These are phyloP conservation scores for Turnix velox DNA, from an alignment of 2,113 vertebrate genomes.

Conservation along the genomic window DNA sequence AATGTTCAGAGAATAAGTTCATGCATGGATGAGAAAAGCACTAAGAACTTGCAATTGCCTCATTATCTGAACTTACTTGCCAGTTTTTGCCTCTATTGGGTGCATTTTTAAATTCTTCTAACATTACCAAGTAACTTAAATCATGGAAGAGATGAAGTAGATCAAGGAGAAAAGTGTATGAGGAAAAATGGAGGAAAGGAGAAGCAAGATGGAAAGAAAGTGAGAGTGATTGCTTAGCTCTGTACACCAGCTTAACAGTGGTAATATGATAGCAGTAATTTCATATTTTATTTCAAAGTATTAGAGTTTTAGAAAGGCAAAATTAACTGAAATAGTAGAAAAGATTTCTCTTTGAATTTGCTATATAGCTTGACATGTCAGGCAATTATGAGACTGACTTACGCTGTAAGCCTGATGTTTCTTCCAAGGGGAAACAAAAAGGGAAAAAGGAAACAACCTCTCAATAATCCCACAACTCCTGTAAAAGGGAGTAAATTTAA, in stretches of 20 bases:
- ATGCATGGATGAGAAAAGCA: not conserved
- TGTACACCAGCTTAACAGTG: not conserved
- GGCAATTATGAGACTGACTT: not conserved
- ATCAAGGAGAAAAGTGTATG: not conserved
- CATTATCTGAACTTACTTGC: not conserved
- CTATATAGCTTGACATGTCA: not conserved
- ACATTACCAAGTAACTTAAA: not conserved
- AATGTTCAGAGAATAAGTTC: not conserved
- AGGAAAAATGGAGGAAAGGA: not conserved
- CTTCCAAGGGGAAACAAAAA: not conserved
- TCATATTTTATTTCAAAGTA: not conserved
- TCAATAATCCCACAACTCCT: not conserved
- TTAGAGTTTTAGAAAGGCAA: not conserved
- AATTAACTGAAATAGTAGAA: not conserved
- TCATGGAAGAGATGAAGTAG: not conserved
- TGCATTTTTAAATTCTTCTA: not conserved
- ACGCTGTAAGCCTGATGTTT: not conserved
- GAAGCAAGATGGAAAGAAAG: not conserved
- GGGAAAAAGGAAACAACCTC: not conserved
- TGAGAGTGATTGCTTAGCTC: not conserved
- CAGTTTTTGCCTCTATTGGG: not conserved
- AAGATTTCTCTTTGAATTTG: not conserved
- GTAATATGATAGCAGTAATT: not conserved
- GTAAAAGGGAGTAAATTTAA: not conserved
- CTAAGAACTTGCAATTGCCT: not conserved